Evolutionary conservation across 2,888 invertebrate species (phyloP), one percentile per base, ranked within the genome.

Genomic region (Temnothorax ravouxi): DNA sequence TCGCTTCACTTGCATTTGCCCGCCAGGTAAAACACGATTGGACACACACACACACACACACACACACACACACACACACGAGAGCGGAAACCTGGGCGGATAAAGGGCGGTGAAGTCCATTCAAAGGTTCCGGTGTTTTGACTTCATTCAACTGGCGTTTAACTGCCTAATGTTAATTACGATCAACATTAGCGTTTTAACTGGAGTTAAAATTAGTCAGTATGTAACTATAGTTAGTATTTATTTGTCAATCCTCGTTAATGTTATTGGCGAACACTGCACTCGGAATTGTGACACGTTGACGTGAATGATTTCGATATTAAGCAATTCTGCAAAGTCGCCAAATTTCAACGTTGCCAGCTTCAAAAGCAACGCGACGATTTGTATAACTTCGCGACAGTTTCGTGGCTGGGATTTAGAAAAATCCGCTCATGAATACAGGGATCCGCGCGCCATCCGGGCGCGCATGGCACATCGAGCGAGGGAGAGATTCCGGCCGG

Each of bases 401-500:
- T 41, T 54, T 34, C 41, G n/a, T 5, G 6, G n/a, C 13, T 4
- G 4, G 41, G 18, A n/a, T 75, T 64, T 21, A 13, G n/a, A 29
- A 29, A 56, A 54, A 44, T 56, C 44, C 29, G 59, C 34, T 59
- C 59, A 29, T 47, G 71, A 80, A 80, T 79, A 15, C n/a, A 50
- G 15, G 25, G 25, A 77, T 13, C 29, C 54, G 38, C 41, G 41
- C 41, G 41, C 38, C 62, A 59, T 74, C 38, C 38, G 25, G n/a
- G 44, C 56, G 84, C 77, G 77, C 67, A 25, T 3, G 29, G 29
- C 29, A 3, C 74, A 80, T 84, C 67, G 59, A 41, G 25, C 9
- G n/a, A 69, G 76, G 82, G 80, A 29, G 74, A 50, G 74, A 50
- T 61, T 61, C 80, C 52, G 77, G 34, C 8, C n/a, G 76, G 90